These are phyloP conservation scores for Ascaphus truei DNA, from an alignment of 2,113 vertebrate species.

Conservation along the genomic window DNA sequence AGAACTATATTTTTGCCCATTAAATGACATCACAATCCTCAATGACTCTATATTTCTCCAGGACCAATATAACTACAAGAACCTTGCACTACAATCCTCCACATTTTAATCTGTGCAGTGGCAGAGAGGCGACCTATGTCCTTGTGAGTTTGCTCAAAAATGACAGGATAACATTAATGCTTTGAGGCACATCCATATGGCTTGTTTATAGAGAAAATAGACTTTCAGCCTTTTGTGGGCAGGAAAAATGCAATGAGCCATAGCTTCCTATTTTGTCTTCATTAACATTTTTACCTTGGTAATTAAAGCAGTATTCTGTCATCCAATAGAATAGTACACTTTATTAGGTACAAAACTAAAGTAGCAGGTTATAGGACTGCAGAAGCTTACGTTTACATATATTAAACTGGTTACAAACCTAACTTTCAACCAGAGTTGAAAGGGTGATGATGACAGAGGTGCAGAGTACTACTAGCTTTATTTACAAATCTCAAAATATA, in stretches of 20 bases:
- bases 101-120: too few relatives aligned
- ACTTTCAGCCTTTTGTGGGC: background rate
- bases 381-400: too few relatives aligned
- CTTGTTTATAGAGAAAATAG: background rate
- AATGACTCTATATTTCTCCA: too few relatives aligned
- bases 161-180: background rate
- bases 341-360: background rate
- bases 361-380: background rate
- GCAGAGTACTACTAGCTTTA: too few relatives aligned
- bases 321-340: background rate
- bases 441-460: too few relatives aligned
- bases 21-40: too few relatives aligned
- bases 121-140: background rate
- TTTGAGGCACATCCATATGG: background rate
- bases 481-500: too few relatives aligned
- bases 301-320: background rate
- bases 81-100: too few relatives aligned
- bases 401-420: too few relatives aligned
- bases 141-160: background rate
- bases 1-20: too few relatives aligned
- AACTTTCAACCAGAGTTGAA: too few relatives aligned
- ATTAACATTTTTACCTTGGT: conserved; percentile 11
- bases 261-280: conserved; percentile 2
- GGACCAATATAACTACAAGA: too few relatives aligned
- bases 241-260: conserved; percentile 3